Base-by-base conservation (phyloP, 2,888 invertebrate genomes). In the Noctua pronuba region DNA sequence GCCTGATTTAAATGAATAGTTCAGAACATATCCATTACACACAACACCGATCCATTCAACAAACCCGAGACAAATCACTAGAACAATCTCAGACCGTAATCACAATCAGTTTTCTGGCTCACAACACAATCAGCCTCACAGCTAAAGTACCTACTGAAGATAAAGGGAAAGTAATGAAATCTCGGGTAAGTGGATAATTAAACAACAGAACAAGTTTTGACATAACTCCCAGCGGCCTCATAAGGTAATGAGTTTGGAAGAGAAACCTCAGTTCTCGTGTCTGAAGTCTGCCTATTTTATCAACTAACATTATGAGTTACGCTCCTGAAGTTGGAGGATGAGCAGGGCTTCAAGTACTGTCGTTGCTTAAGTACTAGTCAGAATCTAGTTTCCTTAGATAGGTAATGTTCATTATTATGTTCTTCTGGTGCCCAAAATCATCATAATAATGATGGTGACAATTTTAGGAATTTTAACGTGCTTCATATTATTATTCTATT, bases 161-260 rank as follows among this genome's bases (percentile, higher is more conserved):
- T 77, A 88, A 82, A 88, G 84, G 79, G 70, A 83, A 79, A 73
- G 76, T 82, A 88, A 88, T 85, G 81, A 88, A 84, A 89, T 88
- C 86, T 75, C 79, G 69, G 76, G 67, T 85, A 83, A 85, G 88
- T 86, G 79, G 79, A 82, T 88, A 83, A 86, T 88, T 84, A 88
- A 84, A 82, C 89, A 88, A 86, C 79, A 82, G 74, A 75, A 77
- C 75, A 88, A 88, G 83, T 88, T 88, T 74, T 77, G 82, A 83
- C 80, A 82, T 89, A 82, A 85, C 86, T 88, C 88, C 88, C 88
- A 80, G 73, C 83, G 89, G 88, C 76, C 88, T 86, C 86, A 79
- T 88, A 73, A 88, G 82, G 86, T 89, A 88, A 89, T 88, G 85
- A 89, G 82, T 88, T 89, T 82, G 76, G 68, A 83, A 85, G 82